A percentile compares a stretch with the other conserved stretches of the same genome.
Evolutionary conservation across 2,113 vertebrate species (phyloP).

Genomic region (Microcebus murinus): DNA sequence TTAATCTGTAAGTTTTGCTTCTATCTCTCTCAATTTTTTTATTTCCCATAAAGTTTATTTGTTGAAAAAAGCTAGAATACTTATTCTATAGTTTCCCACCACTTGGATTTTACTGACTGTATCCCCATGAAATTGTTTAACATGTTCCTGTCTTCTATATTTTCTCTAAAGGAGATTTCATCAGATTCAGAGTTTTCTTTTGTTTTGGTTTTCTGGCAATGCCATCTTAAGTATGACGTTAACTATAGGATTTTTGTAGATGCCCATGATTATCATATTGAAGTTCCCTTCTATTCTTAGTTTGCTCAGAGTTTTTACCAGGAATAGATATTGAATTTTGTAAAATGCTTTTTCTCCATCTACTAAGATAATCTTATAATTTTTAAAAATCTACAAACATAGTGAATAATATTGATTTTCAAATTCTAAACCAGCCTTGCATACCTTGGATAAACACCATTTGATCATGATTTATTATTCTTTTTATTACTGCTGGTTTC

Average conservation of each 20-base stretch:
- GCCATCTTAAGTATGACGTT: background rate
- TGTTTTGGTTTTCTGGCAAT: background rate
- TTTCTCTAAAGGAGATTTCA: background rate
- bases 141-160: background rate
- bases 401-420: background rate
- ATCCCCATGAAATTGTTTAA: background rate
- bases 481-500: background rate
- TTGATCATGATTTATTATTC: background rate
- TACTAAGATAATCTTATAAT: background rate
- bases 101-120: constrained; percentile 6
- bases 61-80: background rate
- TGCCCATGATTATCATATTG: background rate
- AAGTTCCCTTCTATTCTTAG: background rate
- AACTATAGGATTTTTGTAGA: background rate
- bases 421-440: background rate
- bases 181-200: background rate
- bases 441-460: background rate
- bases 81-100: background rate
- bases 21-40: background rate
- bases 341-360: background rate
- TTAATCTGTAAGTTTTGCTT: background rate
- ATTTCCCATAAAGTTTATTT: background rate
- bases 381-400: background rate
- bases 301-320: background rate
- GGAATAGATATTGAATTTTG: background rate